Evolutionary conservation across 2,888 invertebrate species (phyloP), one percentile per base, ranked within the genome.

Genomic region (Microdon myrmicae): DNA sequence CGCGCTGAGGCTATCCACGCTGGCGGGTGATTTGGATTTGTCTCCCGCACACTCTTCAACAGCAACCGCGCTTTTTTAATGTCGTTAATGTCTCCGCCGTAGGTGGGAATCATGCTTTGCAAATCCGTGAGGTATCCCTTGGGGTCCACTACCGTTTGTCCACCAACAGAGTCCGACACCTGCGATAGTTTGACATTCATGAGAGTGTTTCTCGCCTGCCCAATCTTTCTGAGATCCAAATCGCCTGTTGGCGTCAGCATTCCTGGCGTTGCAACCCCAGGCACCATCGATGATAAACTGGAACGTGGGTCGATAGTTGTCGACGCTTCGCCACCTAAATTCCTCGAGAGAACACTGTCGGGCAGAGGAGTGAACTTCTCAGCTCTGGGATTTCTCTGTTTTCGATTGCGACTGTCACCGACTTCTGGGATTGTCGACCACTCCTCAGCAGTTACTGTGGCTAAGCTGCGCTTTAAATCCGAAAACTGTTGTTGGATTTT

Each of bases 401-500:
- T 96, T 47, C 96, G 88, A 79, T 97, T 99, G 68, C 99, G 85
- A 5, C 95, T 94, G 80, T 99, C 99, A n/a, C 99, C 99, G 0
- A 99, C 99, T 82, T 99, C 99, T 0, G 99, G 99, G 67, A 99
- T 90, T 37, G 90, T 92, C 41, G 92, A 88, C 99, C 99, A 99
- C 75, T 99, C 96, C 58, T 94, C 94, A 71, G 92, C 92, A 0
- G 90, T 88, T 0, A 99, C 90, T 45, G 85, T 83, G 39, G 89
- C 88, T 13, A 94, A 78, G 68, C 92, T 92, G 70, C 94, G 83
- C 80, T 99, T 98, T 12, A 99, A 82, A 81, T 99, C 99, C 6
- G 96, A 96, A 78, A 99, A 99, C 75, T 98, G 97, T 75, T 99
- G 99, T 75, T 99, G 98, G 72, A 99, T 99, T 84, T 99, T 99